A percentile compares a stretch with the other conserved stretches of the same genome.
phyloP scores from a whole-genome alignment of 2,888 invertebrate species.

The Chloromyia formosa region DNA sequence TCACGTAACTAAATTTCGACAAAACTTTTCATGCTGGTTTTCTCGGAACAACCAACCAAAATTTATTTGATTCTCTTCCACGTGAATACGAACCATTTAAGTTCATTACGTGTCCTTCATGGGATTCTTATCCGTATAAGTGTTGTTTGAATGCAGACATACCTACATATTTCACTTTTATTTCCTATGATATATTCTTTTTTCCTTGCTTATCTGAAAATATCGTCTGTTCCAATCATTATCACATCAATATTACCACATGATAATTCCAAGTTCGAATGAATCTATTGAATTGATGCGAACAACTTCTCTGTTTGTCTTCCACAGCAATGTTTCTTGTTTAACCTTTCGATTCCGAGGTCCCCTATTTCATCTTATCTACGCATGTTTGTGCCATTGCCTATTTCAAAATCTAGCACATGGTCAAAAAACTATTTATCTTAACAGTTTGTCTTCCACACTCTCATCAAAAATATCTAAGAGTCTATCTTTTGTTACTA shows the following conservation, averaged over 20 bases:
- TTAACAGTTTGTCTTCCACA: conserved; percentile 33
- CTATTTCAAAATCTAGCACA: conserved; percentile 32
- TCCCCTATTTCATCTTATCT: conserved; percentile 21
- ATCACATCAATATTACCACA: conserved; percentile 4
- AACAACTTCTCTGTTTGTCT: background rate
- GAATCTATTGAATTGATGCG: background rate
- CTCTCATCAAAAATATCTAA: conserved; percentile 20
- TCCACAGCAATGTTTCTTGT: background rate
- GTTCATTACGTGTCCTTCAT: too few relatives aligned
- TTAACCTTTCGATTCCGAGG: conserved; percentile 28
- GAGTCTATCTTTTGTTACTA: conserved; percentile 30
- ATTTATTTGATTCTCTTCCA: too few relatives aligned
- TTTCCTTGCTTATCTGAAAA: background rate
- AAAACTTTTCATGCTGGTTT: too few relatives aligned
- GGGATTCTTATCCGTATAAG: too few relatives aligned
- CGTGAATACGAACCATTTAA: too few relatives aligned
- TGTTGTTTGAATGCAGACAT: too few relatives aligned
- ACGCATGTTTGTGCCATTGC: conserved; percentile 2
- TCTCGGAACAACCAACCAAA: too few relatives aligned
- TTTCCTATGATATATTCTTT: background rate
- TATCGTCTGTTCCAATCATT: conserved; percentile 22
- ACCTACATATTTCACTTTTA: background rate
- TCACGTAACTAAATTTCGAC: too few relatives aligned
- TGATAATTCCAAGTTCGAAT: background rate
- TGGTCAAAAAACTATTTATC: conserved; percentile 41